Percentiles rank a stretch among this genome's conserved stretches.
Conservation (phyloP, 2,113 vertebrate species). For the Lates calcarifer region DNA sequence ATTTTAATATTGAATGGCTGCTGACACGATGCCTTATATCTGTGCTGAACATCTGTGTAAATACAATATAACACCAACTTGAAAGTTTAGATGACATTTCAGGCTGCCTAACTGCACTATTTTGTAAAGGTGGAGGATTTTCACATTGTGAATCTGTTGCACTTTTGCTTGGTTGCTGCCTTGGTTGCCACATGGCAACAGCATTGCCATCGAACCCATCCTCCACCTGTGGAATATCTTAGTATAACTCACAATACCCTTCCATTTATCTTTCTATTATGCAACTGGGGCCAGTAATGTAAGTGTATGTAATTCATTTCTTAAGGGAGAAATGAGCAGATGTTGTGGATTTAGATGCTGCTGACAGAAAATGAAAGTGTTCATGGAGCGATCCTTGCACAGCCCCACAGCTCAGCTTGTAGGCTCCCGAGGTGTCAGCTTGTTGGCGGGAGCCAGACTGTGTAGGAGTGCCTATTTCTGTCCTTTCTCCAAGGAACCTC, state of each 20-base stretch:
- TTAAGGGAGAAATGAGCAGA: slow-evolving; percentile 48
- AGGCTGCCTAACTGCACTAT: not conserved
- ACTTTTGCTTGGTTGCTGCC: not conserved
- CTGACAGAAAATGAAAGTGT: slow-evolving; percentile 60
- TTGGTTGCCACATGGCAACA: not conserved
- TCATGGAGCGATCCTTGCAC: slow-evolving; percentile 41
- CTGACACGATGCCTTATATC: not conserved
- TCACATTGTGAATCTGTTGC: slow-evolving; percentile 4
- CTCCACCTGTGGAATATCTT: slow-evolving; percentile 18
- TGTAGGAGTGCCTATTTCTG: slow-evolving; percentile 83
- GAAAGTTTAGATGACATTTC: not conserved
- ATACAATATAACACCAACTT: not conserved
- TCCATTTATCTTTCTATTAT: not conserved
- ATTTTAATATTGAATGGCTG: not conserved
- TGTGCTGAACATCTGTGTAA: slow-evolving; percentile 1
- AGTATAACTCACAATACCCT: not conserved
- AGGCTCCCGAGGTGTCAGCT: slow-evolving; percentile 78
- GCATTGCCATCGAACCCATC: not conserved
- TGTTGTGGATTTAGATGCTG: slow-evolving; percentile 59
- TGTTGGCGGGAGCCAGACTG: slow-evolving; percentile 81
- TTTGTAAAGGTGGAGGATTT: not conserved
- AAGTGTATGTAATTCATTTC: slow-evolving; percentile 18
- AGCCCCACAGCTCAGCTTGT: slow-evolving; percentile 81
- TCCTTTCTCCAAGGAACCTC: slow-evolving; percentile 61
- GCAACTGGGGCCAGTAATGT: not conserved